Base-by-base conservation (phyloP, 2,113 vertebrate genomes). In the crab-eating macaque (Macaca fascicularis) region DNA sequence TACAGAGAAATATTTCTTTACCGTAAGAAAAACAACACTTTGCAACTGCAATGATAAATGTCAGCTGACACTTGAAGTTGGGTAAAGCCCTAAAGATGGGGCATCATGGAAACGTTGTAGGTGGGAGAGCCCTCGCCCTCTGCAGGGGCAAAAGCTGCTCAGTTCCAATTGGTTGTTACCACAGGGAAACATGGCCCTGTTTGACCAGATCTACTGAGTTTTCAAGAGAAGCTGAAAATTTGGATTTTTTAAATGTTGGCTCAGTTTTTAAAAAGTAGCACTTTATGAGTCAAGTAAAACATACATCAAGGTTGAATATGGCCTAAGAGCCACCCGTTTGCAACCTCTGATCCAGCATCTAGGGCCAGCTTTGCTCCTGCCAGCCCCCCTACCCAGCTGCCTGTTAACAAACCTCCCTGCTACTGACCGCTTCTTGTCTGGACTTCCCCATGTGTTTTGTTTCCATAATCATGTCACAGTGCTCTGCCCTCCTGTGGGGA, bases 1-100 rank as follows among this genome's bases (percentile, higher is more conserved):
- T 50, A 90, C 38, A 82, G 90, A 96, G 76, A 97, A 92, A 70
- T 87, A 67, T 84, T 87, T 97, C 43, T 95, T 90, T 45, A 30
- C 83, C 22, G 19, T 76, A 76, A 88, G 80, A 57, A 92, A 94
- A 93, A 64, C 79, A 76, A 27, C 93, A 55, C 23, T 23, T 30
- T 64, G 30, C 64, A 40, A 89, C 61, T 74, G 32, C 82, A 85
- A 6, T 86, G 86, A 81, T 82, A 40, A 74, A 83, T 69, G 50
- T 89, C 86, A 89, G 61, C 48, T 92, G 96, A 70, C 14, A 12
- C 12, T 55, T 50, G 3, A 70, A 83, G 30, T 32, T 59, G 74
- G 75, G 45, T n/a, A 17, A 35, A 40, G 27, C 43, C n/a, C 7
- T 59, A 27, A 75, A 23, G 67, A 20, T 13, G 8, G 70, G 50